Base-by-base conservation (phyloP, 2,888 invertebrate genomes). In the Xanthostigma xanthostigma region DNA sequence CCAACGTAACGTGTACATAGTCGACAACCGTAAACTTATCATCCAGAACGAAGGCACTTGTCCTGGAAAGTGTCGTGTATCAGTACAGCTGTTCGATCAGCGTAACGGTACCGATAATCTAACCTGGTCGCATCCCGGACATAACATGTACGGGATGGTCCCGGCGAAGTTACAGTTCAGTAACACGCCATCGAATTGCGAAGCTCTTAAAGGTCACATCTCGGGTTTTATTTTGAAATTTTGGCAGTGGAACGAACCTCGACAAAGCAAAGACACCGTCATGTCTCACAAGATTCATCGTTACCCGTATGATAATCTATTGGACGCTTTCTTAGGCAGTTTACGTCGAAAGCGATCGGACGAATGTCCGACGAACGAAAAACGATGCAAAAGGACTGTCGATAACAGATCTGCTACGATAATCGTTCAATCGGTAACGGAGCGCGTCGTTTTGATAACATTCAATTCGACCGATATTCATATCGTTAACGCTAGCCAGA, bases 191-290 rank as follows among this genome's bases (percentile, higher is more conserved):
- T 49, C 59, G 50, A 58, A 65, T 55, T 47, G 68, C 48, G 42
- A 53, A 33, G 58, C 61, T 2, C 54, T 65, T 4, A 72, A 73
- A 56, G 70, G 73, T 0, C 73, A 76, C 44, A 74, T 83, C 53
- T 72, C 78, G 45, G 87, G 88, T 0, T 88, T 86, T 65, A 81
- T 84, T 13, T 67, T 88, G 56, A 88, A 88, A 70, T 81, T 86
- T 65, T 88, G 88, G 87, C 81, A 84, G 59, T 88, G 84, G 84
- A 74, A 74, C 53, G 72, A 70, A 62, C 71, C 70, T 64, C 45
- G 46, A 41, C 54, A 49, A 12, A 44, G 46, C 40, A 42, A 50
- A 13, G 51, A 55, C 37, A 54, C 56, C 36, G 50, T 13, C n/a
- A 34, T 42, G 4, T 45, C 44, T 13, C 51, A 49, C 48, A 51